phyloP scores from a whole-genome alignment of 2,888 invertebrate genomes.

The Drosophila koepferae region DNA sequence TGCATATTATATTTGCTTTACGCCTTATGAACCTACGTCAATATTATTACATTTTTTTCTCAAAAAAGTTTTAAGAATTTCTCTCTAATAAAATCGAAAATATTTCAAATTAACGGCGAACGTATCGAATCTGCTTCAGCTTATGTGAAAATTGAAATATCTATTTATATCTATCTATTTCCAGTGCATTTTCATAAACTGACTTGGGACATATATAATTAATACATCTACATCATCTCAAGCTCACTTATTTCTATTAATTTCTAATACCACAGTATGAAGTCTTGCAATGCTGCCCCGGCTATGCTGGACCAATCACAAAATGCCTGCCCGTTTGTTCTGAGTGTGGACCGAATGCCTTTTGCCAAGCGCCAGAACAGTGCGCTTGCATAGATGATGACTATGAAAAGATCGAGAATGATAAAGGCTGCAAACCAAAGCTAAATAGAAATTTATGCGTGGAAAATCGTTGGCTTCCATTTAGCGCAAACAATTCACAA shows the following conservation, averaged over 20 bases:
- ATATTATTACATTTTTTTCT: too few relatives aligned
- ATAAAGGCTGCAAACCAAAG: background rate
- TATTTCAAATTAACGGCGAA: too few relatives aligned
- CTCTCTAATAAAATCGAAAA: too few relatives aligned
- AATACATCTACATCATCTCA: background rate
- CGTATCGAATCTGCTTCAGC: background rate
- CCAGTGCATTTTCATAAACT: background rate
- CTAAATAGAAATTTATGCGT: constrained; percentile 8
- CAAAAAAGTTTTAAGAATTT: too few relatives aligned
- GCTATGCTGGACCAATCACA: constrained; percentile 15
- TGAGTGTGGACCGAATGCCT: constrained; percentile 9
- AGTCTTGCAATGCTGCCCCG: constrained; percentile 14
- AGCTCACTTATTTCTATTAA: background rate
- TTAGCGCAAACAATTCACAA: background rate
- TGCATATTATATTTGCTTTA: too few relatives aligned
- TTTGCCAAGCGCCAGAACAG: constrained; percentile 11
- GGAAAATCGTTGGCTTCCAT: background rate
- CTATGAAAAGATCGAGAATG: background rate
- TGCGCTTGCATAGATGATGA: constrained; percentile 14
- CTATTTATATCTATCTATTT: too few relatives aligned
- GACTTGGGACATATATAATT: background rate
- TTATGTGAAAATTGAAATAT: background rate
- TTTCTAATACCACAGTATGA: background rate
- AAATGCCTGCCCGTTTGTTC: constrained; percentile 26
- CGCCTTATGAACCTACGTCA: too few relatives aligned